phyloP scores from a whole-genome alignment of 2,113 vertebrate species.

The Lophius piscatorius region DNA sequence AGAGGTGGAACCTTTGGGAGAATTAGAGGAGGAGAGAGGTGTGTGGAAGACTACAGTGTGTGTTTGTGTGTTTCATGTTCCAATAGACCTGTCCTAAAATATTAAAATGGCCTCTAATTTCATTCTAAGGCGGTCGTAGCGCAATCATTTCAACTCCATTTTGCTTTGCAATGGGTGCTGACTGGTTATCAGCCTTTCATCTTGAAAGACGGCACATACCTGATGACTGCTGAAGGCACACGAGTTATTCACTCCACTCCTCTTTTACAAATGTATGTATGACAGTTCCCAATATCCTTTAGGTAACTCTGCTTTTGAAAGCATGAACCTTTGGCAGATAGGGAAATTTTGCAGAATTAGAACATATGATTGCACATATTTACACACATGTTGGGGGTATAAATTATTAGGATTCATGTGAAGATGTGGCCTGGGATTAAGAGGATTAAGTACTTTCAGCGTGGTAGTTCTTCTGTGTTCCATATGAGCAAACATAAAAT shows the following conservation, averaged over 20 bases:
- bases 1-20: slow-evolving; percentile 56
- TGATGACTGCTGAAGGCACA: slow-evolving; percentile 6
- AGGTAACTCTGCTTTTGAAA: too few relatives aligned
- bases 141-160: slow-evolving; percentile 30
- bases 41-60: slow-evolving; percentile 54
- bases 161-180: slow-evolving; percentile 47
- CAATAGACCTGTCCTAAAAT: slow-evolving; percentile 50
- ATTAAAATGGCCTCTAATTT: slow-evolving; percentile 73
- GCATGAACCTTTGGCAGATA: too few relatives aligned
- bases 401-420: too few relatives aligned
- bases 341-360: too few relatives aligned
- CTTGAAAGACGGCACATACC: slow-evolving; percentile 42
- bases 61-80: slow-evolving; percentile 62
- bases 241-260: background rate
- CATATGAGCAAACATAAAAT: too few relatives aligned
- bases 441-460: too few relatives aligned
- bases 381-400: too few relatives aligned
- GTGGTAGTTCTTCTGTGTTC: too few relatives aligned
- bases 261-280: slow-evolving; percentile 3
- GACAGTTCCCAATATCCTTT: background rate
- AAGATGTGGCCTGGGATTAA: too few relatives aligned
- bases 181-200: slow-evolving; percentile 48
- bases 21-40: slow-evolving; percentile 49
- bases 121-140: slow-evolving; percentile 21
- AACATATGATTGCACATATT: too few relatives aligned